A percentile compares a stretch with the other conserved stretches of the same genome.
Conservation (phyloP, 2,797 vertebrate species). For the Platyrinchus mystaceus region DNA sequence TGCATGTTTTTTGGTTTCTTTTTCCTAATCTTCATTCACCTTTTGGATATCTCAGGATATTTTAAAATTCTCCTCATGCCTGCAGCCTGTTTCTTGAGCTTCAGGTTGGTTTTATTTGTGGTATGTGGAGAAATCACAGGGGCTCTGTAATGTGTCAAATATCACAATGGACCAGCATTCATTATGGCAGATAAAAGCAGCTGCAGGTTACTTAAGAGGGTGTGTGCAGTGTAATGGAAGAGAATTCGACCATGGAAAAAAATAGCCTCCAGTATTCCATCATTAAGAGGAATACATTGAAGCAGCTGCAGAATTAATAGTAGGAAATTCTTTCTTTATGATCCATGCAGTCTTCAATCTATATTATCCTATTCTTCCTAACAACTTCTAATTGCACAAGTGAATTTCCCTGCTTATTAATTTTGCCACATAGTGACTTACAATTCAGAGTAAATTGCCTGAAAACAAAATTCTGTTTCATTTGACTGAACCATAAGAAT, state of each 20-base stretch:
- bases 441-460: not conserved
- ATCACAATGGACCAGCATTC: not conserved
- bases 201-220: conserved; percentile 45
- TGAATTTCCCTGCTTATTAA: not conserved
- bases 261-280: conserved; percentile 27
- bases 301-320: conserved; percentile 54
- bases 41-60: not conserved
- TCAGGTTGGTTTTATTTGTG: not conserved
- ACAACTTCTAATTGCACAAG: not conserved
- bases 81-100: not conserved
- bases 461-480: not conserved
- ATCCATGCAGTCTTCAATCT: conserved; percentile 29
- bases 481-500: not conserved
- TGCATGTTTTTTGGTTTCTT: not conserved
- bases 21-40: not conserved
- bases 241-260: conserved; percentile 48
- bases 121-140: not conserved
- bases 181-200: conserved; percentile 26
- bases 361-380: conserved; percentile 18
- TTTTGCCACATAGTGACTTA: not conserved
- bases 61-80: not conserved
- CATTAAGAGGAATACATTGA: conserved; percentile 32
- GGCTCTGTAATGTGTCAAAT: not conserved
- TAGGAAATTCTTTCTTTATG: conserved; percentile 49
- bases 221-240: conserved; percentile 42